These are phyloP conservation scores for Sebastes trivittatus DNA, from an alignment of 2,797 vertebrate species.

Conservation along the genomic window DNA sequence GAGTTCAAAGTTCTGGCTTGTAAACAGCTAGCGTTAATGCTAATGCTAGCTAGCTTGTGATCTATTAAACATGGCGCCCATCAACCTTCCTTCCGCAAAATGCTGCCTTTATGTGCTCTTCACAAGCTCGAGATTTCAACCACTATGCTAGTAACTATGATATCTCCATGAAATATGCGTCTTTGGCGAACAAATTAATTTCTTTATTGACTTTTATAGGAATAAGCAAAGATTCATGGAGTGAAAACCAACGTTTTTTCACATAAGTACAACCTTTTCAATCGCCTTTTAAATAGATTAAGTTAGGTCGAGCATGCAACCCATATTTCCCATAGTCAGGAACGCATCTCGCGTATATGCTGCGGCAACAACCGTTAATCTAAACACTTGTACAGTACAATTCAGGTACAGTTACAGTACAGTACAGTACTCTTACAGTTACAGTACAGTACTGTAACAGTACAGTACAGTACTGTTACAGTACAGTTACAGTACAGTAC, in stretches of 20 bases:
- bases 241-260: fast-evolving
- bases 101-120: conserved; percentile 42
- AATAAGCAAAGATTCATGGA: fast-evolving
- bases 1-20: conserved; percentile 36
- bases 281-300: background rate
- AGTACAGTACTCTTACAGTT: too few species aligned
- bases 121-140: background rate
- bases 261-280: background rate
- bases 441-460: too few species aligned
- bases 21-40: conserved; percentile 39
- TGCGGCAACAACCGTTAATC: background rate
- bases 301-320: fast-evolving
- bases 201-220: background rate
- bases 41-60: conserved; percentile 48
- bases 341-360: conserved; percentile 10
- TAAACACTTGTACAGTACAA: background rate
- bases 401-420: too few species aligned
- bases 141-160: fast-evolving
- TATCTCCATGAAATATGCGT: background rate
- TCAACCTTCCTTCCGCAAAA: conserved; percentile 52
- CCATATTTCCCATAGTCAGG: fast-evolving
- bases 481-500: too few species aligned
- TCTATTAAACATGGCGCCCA: conserved; percentile 78
- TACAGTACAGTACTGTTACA: too few species aligned
- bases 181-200: fast-evolving